A percentile compares a stretch with the other conserved stretches of the same genome.
Conservation (phyloP, 2,888 invertebrate species). For the Colostygia pectinataria region DNA sequence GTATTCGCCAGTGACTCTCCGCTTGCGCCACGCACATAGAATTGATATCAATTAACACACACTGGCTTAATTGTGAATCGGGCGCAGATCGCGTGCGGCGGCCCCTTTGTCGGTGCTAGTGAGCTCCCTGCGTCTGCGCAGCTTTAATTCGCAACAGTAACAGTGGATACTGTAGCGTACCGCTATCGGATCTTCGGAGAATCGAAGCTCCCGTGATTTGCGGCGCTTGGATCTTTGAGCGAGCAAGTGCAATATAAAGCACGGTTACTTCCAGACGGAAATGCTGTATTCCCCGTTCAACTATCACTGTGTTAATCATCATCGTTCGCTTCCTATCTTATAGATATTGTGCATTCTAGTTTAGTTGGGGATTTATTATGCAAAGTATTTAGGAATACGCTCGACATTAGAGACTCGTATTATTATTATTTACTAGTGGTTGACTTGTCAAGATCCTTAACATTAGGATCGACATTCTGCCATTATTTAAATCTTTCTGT, state of each 20-base stretch:
- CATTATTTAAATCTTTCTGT: too few species aligned
- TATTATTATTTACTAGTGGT: too few species aligned
- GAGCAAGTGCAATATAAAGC: not conserved
- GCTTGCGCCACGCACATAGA: constrained; percentile 69
- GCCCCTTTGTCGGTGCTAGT: constrained; percentile 73
- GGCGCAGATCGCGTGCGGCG: constrained; percentile 79
- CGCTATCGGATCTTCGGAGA: constrained; percentile 32
- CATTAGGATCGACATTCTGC: too few species aligned
- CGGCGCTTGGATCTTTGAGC: constrained; percentile 3
- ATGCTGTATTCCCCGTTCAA: not conserved
- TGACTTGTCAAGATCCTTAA: too few species aligned
- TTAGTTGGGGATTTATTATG: too few species aligned
- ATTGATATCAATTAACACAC: constrained; percentile 83
- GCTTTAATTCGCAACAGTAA: constrained; percentile 62
- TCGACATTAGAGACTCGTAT: too few species aligned
- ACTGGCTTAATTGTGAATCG: constrained; percentile 81
- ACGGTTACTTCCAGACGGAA: constrained; percentile 10
- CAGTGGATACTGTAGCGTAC: constrained; percentile 27
- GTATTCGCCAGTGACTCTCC: constrained; percentile 38
- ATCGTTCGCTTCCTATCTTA: not conserved
- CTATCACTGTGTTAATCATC: not conserved
- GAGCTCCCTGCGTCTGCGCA: constrained; percentile 54
- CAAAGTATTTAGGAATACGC: too few species aligned
- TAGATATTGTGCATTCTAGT: too few species aligned
- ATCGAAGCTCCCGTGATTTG: constrained; percentile 22